Base-by-base conservation (phyloP, 2,888 invertebrate genomes). In the Thymelicus lineola region DNA sequence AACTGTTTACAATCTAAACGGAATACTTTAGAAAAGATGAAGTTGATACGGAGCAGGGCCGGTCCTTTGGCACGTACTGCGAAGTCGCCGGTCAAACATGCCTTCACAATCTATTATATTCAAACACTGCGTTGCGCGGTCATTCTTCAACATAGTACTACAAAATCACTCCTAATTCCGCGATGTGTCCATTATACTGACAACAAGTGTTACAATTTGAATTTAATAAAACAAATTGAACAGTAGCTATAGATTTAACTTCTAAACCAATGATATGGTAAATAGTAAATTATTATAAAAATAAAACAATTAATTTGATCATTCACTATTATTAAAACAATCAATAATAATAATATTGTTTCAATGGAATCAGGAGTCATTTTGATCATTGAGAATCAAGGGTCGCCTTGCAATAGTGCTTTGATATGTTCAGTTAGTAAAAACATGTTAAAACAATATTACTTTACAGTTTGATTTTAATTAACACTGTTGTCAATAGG, bases 1-100 rank as follows among this genome's bases (percentile, higher is more conserved):
- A 87, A 88, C 82, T 86, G 89, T 88, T 90, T 86, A 91, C 82
- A 85, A 83, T 78, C 88, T 90, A 91, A 87, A 85, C 86, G 84
- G 90, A 90, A 87, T 88, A 87, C 83, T 85, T 83, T 82, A 80
- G 79, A 82, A 78, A 84, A 79, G 74, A 66, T 66, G 50, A 69
- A 73, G 62, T 66, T 60, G 17, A n/a, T 69, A 79, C 75, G 75
- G 77, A 77, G 76, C 77, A 77, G 80, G 81, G 79, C 80, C 72
- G 75, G 81, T 82, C 86, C 73, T 90, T 91, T 91, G 91, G 90
- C 91, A 91, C 91, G 78, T 77, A 65, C 63, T 55, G 46, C 53
- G 36, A 20, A 58, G 57, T 69, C 63, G 48, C 48, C 58, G 38
- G 57, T 38, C 28, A 58, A 38, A 62, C 42, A 55, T 28, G 14